A percentile compares a stretch with the other conserved stretches of the same genome.
Evolutionary conservation across 2,888 invertebrate species (phyloP).

Genomic region (Neuroscelio doddi): DNA sequence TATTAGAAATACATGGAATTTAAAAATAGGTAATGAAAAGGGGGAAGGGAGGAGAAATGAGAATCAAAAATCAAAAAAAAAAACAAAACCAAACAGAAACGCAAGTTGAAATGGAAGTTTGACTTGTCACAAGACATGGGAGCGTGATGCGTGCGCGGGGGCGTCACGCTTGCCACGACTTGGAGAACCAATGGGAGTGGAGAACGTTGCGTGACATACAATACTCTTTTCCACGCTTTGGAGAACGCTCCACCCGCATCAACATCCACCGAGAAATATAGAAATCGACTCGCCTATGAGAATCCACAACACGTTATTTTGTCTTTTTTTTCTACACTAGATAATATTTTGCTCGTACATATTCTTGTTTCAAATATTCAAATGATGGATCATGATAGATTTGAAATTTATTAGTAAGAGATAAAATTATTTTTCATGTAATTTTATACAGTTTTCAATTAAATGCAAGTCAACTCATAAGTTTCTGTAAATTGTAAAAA

Average conservation of each 20-base stretch:
- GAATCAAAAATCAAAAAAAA: background rate
- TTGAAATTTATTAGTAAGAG: no score
- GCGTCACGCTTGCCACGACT: conserved; percentile 59
- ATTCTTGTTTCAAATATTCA: no score
- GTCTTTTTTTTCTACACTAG: background rate
- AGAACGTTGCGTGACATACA: conserved; percentile 54
- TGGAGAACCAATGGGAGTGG: conserved; percentile 50
- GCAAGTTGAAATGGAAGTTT: conserved; percentile 21
- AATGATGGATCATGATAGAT: no score
- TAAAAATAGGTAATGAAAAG: no score
- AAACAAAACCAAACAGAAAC: no score
- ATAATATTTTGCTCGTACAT: no score
- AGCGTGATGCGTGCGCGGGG: conserved; percentile 62
- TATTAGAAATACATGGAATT: no score
- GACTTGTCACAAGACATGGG: conserved; percentile 52
- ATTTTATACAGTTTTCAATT: no score
- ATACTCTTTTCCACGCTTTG: conserved; percentile 66
- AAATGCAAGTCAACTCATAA: no score
- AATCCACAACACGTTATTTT: conserved; percentile 19
- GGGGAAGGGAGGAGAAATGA: background rate
- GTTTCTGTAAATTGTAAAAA: no score
- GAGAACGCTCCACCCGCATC: conserved; percentile 56
- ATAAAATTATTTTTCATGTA: no score
- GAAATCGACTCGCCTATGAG: conserved; percentile 43
- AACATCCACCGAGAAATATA: conserved; percentile 46